Base-by-base conservation (phyloP, 2,888 invertebrate species). In the Lydus trimaculatus region DNA sequence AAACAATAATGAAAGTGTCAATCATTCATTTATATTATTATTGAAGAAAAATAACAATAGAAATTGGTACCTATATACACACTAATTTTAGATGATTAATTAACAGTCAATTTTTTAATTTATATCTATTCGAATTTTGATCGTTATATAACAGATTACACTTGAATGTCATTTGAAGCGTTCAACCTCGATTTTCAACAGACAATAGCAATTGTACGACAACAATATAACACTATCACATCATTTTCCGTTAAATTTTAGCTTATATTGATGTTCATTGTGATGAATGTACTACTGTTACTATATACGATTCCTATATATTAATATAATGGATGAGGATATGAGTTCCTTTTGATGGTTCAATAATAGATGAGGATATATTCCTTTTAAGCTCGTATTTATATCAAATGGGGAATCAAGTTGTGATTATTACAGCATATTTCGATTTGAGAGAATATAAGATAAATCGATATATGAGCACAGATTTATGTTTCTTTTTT, bases 1-100 rank as follows among this genome's bases (percentile, higher is more conserved):
- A 65, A 82, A 83, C 66, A 43, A 43, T 43, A 3, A 15, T 39
- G 2, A 15, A n/a, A 39, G 11, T 43, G n/a, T 43, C 43, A 17
- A 43, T 8, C 6, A 8, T 7, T 43, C 0, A 33, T 33, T 33
- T 33, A 33, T 33, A 33, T 43, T 3, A 17, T 17, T n/a, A 5
- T n/a, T 9, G 15, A 15, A n/a, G 17, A 6, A 17, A 13, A 6
- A 17, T 8, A 43, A n/a, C 43, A n/a, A 36, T 36, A 36, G 4
- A 3, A 11, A 7, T 33, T 4, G 28, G 2, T 17, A 43, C 11
- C 7, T 43, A n/a, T n/a, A n/a, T n/a, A n/a, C n/a, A n/a, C n/a
- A n/a, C n/a, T n/a, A n/a, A n/a, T n/a, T n/a, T n/a, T n/a, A 5
- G 17, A 17, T 43, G 43, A 43, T 43, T 43, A 43, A 43, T 43